Evolutionary conservation across 1,140 invertebrate species (phyloP), one percentile per base, ranked within the genome.

Genomic region (Bombus pyrosoma): DNA sequence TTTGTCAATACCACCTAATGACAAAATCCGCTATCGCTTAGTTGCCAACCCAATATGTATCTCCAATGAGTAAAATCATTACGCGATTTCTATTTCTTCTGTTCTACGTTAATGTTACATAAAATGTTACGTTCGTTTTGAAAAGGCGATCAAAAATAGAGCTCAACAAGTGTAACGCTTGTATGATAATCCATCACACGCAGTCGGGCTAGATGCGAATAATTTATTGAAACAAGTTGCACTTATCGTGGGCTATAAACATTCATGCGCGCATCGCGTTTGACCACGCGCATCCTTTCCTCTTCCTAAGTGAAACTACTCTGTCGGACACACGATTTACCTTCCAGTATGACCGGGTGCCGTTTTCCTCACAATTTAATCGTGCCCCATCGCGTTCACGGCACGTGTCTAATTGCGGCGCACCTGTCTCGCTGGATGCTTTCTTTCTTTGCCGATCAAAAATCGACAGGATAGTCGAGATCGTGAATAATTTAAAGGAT

Each of bases 401-500:
- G 22, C 47, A 39, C 25, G 64, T 37, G 32, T 41, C 37, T 13
- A 76, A 34, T 59, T 47, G 18, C 25, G 25, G 15, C 66, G 39
- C 76, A 57, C 53, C 68, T 47, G 66, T 47, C 76, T 15, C 39
- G 59, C 39, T 53, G 66, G 34, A 68, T 62, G 66, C 68, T 37
- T 86, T 68, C 73, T 68, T 89, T 76, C 39, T n/a, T 57, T 32
- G 72, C 66, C 37, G 83, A 90, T 88, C 81, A 88, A 89, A 83
- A 79, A 86, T 82, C 83, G 81, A 81, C 76, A n/a, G 57, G 64
- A 74, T 81, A 34, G 57, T 53, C 34, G 74, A 53, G 85, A 85
- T 81, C 22, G 68, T 91, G 76, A 74, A 91, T 90, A 86, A 92
- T 92, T 89, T 79, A 89, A 81, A 81, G 83, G 75, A 89, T 53